phyloP scores from a whole-genome alignment of 2,888 invertebrate species.

The Epinotia demarniana region DNA sequence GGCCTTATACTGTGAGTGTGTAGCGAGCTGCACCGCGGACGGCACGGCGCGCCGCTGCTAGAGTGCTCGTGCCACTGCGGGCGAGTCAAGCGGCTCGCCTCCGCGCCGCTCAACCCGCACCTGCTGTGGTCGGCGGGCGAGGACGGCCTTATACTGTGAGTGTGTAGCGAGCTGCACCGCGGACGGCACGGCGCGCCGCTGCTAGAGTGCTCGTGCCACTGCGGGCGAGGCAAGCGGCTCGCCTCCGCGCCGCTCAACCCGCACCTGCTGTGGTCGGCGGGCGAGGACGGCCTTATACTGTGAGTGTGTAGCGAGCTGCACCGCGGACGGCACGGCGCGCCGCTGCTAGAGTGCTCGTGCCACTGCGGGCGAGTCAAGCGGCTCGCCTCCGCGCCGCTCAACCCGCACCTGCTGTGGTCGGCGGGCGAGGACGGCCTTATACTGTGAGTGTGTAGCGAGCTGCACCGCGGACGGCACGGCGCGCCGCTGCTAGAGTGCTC shows the following conservation, averaged over 20 bases:
- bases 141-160: too few relatives aligned
- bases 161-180: too few relatives aligned
- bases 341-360: conserved; percentile 91
- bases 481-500: conserved; percentile 88
- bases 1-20: too few relatives aligned
- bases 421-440: conserved; percentile 97
- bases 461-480: conserved; percentile 88
- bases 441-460: conserved; percentile 87
- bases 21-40: conserved; percentile 53
- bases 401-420: conserved; percentile 95
- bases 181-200: conserved; percentile 78
- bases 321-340: conserved; percentile 82
- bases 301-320: too few relatives aligned
- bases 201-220: conserved; percentile 58
- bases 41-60: conserved; percentile 73
- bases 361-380: conserved; percentile 93
- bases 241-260: conserved; percentile 69
- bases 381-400: conserved; percentile 84
- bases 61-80: conserved; percentile 62
- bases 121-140: too few relatives aligned
- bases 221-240: conserved; percentile 47
- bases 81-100: too few relatives aligned
- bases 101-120: conserved; percentile 69
- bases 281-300: too few relatives aligned
- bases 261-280: too few relatives aligned